These are phyloP conservation scores for Leptestheria dahalacensis DNA, from an alignment of 1,140 invertebrate species.

Conservation along the genomic window DNA sequence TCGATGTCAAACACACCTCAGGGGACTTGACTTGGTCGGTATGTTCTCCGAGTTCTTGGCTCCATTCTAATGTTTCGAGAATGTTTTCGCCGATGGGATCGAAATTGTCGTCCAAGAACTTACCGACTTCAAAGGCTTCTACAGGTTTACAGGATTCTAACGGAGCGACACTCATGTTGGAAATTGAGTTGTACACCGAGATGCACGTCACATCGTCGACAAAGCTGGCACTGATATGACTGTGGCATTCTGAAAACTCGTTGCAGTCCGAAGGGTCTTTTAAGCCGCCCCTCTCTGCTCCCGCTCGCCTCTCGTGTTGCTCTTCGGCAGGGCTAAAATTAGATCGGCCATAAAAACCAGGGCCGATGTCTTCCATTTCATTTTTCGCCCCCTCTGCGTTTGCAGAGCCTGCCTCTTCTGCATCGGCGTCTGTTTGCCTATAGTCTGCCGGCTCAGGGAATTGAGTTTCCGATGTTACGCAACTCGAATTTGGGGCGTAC, in stretches of 20 bases:
- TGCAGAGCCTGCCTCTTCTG: too few species aligned
- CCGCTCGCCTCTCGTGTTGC: neutral
- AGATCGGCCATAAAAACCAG: neutral
- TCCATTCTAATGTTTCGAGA: slow-evolving; percentile 3
- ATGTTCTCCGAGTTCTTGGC: slow-evolving; percentile 13
- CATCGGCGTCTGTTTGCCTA: too few species aligned
- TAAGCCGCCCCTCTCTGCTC: neutral
- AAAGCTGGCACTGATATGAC: neutral
- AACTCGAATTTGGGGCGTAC: too few species aligned
- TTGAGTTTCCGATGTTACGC: too few species aligned
- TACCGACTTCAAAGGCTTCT: neutral
- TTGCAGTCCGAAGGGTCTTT: neutral
- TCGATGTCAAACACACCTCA: too few species aligned
- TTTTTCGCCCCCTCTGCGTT: neutral
- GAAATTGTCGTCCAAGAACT: neutral
- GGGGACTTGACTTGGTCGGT: slow-evolving; percentile 2
- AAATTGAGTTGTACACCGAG: neutral
- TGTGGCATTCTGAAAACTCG: neutral
- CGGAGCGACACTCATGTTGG: neutral
- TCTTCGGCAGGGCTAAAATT: neutral
- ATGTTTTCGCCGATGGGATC: neutral
- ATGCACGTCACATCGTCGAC: slow-evolving; percentile 7
- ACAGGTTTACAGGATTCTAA: neutral
- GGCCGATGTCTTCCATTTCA: neutral
- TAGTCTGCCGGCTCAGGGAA: too few species aligned